Conservation (phyloP, 2,797 vertebrate genomes). For the Emys orbicularis region DNA sequence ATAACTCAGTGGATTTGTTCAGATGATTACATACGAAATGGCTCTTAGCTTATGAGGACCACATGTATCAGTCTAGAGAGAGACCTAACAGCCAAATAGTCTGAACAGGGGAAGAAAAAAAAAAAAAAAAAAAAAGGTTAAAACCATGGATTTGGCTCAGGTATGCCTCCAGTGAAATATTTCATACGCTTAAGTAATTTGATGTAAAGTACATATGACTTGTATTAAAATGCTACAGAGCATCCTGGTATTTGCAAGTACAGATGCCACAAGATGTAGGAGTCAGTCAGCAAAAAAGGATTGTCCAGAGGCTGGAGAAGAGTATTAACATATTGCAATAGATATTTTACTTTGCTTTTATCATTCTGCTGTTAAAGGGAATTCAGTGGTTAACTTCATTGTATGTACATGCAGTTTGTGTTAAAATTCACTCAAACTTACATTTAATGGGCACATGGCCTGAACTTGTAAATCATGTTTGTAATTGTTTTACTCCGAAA, state of each 20-base stretch:
- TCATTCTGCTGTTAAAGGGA: background rate
- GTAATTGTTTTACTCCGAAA: constrained; percentile 33
- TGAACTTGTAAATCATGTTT: background rate
- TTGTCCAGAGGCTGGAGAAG: background rate
- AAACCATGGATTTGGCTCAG: background rate
- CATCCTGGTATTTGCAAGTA: background rate
- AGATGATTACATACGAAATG: background rate
- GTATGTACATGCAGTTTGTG: background rate
- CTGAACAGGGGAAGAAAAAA: background rate
- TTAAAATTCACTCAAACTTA: constrained; percentile 1
- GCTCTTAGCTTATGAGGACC: background rate
- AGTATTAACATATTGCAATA: background rate
- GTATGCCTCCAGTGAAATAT: background rate
- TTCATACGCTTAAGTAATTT: background rate
- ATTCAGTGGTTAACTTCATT: background rate
- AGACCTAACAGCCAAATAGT: background rate
- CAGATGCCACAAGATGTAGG: background rate
- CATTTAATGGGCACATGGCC: background rate
- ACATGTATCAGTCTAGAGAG: background rate
- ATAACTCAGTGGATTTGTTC: background rate
- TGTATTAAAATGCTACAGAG: background rate
- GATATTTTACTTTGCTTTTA: background rate
- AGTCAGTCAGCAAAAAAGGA: background rate
- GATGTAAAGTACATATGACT: background rate
- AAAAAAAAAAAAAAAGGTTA: background rate